Evolutionary conservation across 1,140 invertebrate species (phyloP), one percentile per base, ranked within the genome.

Genomic region (Drosophila carrolli): DNA sequence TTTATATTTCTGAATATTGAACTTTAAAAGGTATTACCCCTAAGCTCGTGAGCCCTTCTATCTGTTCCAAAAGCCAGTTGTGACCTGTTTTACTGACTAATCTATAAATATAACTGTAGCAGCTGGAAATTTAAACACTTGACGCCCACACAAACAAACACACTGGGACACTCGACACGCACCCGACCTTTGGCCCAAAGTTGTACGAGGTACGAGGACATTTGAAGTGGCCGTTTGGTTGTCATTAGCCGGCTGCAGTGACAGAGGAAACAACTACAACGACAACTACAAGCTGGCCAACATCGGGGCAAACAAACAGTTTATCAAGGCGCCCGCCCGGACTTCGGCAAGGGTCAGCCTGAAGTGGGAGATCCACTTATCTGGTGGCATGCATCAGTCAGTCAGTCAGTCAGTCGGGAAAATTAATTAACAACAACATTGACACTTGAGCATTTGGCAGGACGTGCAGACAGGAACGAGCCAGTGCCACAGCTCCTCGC

Each of bases 381-480:
- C 84, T 79, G 65, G 62, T 89, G 76, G 83, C 83, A 89, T 89
- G 83, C 84, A 89, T 89, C 84, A 88, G 75, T 82, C 78, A 88
- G 65, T 74, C 76, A 73, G 75, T 32, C 44, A 59, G 44, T 51
- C 58, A 41, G 58, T 43, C 62, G 67, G 84, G 73, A 83, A 88
- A 88, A 88, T 88, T 88, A 88, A 88, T 88, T 88, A 88, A 88
- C 84, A 88, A 81, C 80, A 88, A 84, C 84, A 88, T 88, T 88
- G 84, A 89, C 84, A 88, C 84, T 89, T 81, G 84, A 88, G 78
- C 76, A 81, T 84, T 88, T 80, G 77, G 80, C 84, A 82, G 78
- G 75, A 82, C 72, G 73, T 76, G 72, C 75, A 58, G 83, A 73
- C 75, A 74, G 72, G 16, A 29, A 72, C 54, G 51, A 40, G 23